phyloP scores from a whole-genome alignment of 2,888 invertebrate species.

The Tenthredo amoena region DNA sequence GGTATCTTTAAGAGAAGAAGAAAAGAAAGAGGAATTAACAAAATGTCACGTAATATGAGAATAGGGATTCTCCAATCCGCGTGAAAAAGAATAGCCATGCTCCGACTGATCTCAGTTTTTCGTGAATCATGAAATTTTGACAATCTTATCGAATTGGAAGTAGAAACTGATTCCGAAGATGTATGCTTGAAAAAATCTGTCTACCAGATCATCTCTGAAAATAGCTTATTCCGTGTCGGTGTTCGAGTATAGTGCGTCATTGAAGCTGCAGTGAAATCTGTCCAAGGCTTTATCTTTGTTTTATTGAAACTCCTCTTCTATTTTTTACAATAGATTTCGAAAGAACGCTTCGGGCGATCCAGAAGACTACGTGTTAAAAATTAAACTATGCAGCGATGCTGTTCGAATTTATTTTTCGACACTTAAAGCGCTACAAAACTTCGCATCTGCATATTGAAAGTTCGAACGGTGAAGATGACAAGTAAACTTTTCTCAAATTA shows the following conservation, averaged over 20 bases:
- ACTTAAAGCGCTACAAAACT: background rate
- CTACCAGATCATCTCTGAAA: slow-evolving; percentile 11
- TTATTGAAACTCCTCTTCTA: background rate
- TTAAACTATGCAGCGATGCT: background rate
- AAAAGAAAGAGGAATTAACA: background rate
- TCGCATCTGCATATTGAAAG: background rate
- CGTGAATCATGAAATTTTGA: background rate
- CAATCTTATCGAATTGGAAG: no score
- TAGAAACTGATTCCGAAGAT: background rate
- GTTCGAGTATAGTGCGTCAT: background rate
- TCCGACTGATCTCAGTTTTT: background rate
- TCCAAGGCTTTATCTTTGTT: background rate
- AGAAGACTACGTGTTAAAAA: background rate
- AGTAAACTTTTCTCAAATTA: background rate
- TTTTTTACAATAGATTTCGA: background rate
- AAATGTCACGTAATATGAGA: background rate
- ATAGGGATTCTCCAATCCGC: background rate
- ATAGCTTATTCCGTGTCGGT: background rate
- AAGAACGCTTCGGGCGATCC: background rate
- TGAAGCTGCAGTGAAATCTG: slow-evolving; percentile 3
- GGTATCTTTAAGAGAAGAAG: background rate
- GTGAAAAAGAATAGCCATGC: background rate
- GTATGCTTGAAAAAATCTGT: background rate
- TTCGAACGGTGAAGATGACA: background rate
- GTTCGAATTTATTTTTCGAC: background rate